Percentiles rank a stretch among this genome's conserved stretches.
phyloP scores from a whole-genome alignment of 2,888 invertebrate genomes.

The Acanthococcus lagerstroemiae region DNA sequence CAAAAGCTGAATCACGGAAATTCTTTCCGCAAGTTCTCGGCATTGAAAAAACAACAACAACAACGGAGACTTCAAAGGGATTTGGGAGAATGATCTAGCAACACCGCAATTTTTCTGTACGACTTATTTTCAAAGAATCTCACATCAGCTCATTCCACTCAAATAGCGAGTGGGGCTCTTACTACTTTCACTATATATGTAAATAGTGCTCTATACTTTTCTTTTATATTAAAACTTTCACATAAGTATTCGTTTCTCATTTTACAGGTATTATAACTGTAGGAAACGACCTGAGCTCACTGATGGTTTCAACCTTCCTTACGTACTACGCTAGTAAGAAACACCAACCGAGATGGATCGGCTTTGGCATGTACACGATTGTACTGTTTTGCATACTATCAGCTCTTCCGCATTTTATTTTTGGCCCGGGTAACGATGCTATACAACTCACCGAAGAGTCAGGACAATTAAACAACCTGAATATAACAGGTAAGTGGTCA shows the following conservation, averaged over 20 bases:
- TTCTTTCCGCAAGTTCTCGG: too few species aligned
- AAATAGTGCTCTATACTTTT: too few species aligned
- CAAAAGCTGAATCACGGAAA: too few species aligned
- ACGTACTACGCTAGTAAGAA: conserved; percentile 61
- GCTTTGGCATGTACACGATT: conserved; percentile 50
- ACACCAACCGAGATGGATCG: conserved; percentile 63
- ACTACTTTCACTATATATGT: too few species aligned
- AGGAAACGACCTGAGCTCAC: conserved; percentile 63
- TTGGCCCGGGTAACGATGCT: conserved; percentile 58
- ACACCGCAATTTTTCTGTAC: too few species aligned
- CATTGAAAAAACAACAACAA: too few species aligned
- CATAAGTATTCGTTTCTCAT: background rate
- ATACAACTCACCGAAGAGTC: conserved; percentile 52
- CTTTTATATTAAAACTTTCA: too few species aligned
- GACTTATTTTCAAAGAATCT: too few species aligned
- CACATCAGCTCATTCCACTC: too few species aligned
- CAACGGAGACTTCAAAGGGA: too few species aligned
- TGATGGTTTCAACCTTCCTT: conserved; percentile 54
- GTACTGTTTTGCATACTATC: conserved; percentile 57
- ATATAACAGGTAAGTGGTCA: background rate
- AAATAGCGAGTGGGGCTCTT: too few species aligned
- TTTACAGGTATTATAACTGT: conserved; percentile 55
- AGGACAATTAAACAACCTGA: conserved; percentile 39
- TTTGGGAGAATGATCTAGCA: too few species aligned
- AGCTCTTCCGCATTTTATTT: conserved; percentile 57